Evolutionary conservation across 30 jellyfish, hydroid and myxozoan genomes (phyloP).

Genomic region (Mastigias papua): DNA sequence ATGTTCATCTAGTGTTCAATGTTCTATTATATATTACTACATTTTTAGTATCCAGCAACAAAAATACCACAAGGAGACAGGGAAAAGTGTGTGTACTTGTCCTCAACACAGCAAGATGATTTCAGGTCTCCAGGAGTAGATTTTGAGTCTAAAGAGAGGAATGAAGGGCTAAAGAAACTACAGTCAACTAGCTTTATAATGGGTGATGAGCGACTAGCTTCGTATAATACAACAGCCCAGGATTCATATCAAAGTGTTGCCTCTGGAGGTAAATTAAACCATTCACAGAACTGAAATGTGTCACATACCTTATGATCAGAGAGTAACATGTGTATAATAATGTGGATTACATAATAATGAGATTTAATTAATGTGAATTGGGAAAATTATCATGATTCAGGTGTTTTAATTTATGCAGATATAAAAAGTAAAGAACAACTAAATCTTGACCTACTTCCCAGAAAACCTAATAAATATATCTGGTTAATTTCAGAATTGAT

Average conservation of each 20-base stretch:
- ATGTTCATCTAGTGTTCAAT: background rate
- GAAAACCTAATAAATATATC: no score
- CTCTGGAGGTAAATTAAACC: constrained; percentile 35
- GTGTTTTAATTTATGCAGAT: no score
- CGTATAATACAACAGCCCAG: constrained; percentile 73
- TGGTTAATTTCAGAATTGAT: no score
- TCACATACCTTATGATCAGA: no score
- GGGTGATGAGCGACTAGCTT: constrained; percentile 81
- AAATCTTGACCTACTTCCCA: no score
- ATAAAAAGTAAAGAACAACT: no score
- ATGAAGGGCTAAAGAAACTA: constrained; percentile 35
- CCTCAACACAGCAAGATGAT: constrained; percentile 70
- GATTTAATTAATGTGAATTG: no score
- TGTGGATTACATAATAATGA: no score
- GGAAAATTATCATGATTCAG: no score
- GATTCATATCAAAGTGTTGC: constrained; percentile 47
- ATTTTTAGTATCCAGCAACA: constrained; percentile 77
- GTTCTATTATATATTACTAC: background rate
- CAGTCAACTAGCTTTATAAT: constrained; percentile 72
- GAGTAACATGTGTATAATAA: no score
- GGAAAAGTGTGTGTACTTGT: constrained; percentile 30
- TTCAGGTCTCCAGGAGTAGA: constrained; percentile 15
- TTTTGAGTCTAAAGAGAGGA: constrained; percentile 15
- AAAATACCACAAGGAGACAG: constrained; percentile 87
- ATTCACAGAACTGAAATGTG: background rate